Evolutionary conservation across 2,888 invertebrate species (phyloP).

Genomic region (Tinea trinotella): DNA sequence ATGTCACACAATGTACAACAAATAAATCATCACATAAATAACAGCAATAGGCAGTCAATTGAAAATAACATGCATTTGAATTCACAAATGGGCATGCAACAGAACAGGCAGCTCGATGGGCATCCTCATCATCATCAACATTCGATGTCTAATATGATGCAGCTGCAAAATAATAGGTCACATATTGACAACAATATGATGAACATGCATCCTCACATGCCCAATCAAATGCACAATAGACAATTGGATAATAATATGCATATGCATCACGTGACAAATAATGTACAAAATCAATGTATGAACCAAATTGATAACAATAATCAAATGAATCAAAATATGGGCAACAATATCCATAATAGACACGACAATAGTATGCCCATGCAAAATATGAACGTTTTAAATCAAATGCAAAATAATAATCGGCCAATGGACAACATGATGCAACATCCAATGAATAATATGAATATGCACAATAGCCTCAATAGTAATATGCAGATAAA

Average conservation of each 20-base stretch:
- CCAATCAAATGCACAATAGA: conserved; percentile 60
- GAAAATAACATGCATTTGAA: conserved; percentile 58
- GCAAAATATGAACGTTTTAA: conserved; percentile 55
- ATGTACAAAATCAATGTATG: conserved; percentile 44
- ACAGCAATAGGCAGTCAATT: conserved; percentile 43
- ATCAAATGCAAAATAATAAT: conserved; percentile 58
- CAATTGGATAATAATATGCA: conserved; percentile 57
- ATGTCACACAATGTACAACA: conserved; percentile 58
- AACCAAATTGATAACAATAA: conserved; percentile 52
- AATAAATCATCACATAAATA: conserved; percentile 55
- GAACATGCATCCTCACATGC: conserved; percentile 57
- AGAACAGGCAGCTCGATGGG: conserved; percentile 57
- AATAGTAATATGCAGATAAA: conserved; percentile 55
- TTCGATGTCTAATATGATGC: conserved; percentile 61
- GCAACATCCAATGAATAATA: conserved; percentile 61
- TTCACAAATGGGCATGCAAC: conserved; percentile 57
- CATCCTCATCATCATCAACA: conserved; percentile 57
- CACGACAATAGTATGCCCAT: conserved; percentile 55
- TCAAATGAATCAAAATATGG: conserved; percentile 44
- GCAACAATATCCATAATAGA: conserved; percentile 37
- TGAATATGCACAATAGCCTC: conserved; percentile 55
- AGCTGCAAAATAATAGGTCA: conserved; percentile 54
- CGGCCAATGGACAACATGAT: conserved; percentile 56
- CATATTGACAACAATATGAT: conserved; percentile 52
- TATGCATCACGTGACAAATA: conserved; percentile 60